Conservation (phyloP, 2,888 invertebrate species). For the Oxyteleia sp. region DNA sequence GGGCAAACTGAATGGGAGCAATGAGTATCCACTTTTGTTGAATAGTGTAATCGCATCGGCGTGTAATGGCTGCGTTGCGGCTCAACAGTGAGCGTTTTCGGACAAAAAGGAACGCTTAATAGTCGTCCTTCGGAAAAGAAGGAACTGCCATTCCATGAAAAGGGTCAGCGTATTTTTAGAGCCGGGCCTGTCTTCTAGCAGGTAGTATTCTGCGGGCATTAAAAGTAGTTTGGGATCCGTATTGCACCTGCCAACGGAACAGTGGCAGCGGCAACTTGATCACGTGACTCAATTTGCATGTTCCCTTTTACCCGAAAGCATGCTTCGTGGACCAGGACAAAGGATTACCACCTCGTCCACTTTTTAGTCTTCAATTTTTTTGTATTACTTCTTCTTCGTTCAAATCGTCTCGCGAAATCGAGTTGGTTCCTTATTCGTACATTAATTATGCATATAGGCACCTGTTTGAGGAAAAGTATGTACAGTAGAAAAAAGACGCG, state of each 20-base stretch:
- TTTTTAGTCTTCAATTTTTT: slow-evolving; percentile 15
- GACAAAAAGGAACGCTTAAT: slow-evolving; percentile 80
- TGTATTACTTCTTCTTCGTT: too few relatives aligned
- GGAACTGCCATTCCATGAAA: slow-evolving; percentile 74
- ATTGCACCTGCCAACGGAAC: slow-evolving; percentile 83
- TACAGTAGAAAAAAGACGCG: slow-evolving; percentile 57
- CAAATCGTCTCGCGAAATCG: slow-evolving; percentile 47
- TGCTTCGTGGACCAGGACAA: slow-evolving; percentile 48
- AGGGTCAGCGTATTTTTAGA: slow-evolving; percentile 82
- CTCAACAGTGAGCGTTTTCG: slow-evolving; percentile 61
- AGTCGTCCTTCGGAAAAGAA: slow-evolving; percentile 72
- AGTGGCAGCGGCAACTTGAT: slow-evolving; percentile 78
- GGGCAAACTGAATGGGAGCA: slow-evolving; percentile 44
- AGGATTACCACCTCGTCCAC: slow-evolving; percentile 28
- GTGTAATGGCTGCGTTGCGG: slow-evolving; percentile 61
- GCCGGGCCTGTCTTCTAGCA: slow-evolving; percentile 63
- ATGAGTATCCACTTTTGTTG: slow-evolving; percentile 67
- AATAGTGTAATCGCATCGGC: slow-evolving; percentile 64
- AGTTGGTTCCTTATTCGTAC: slow-evolving; percentile 29
- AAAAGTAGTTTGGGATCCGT: slow-evolving; percentile 79
- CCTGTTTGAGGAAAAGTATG: slow-evolving; percentile 65
- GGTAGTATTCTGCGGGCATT: slow-evolving; percentile 76
- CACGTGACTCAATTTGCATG: slow-evolving; percentile 82
- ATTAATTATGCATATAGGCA: slow-evolving; percentile 54
- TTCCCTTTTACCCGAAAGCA: slow-evolving; percentile 68